A percentile compares a stretch with the other conserved stretches of the same genome.
Evolutionary conservation across 2,797 vertebrate species (phyloP).

Genomic region (Eleutherodactylus coqui): DNA sequence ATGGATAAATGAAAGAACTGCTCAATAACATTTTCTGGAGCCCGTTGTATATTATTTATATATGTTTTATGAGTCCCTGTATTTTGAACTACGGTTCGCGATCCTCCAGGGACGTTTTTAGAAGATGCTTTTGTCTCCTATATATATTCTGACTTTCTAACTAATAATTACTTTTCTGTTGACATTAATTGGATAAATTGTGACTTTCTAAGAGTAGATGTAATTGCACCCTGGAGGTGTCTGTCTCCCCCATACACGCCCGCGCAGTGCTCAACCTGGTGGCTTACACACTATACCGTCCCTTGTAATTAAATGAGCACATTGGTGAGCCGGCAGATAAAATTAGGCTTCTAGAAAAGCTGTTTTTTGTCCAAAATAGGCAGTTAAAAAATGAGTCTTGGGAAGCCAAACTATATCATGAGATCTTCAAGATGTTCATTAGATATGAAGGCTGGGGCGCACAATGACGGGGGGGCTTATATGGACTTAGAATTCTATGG

Average conservation of each 20-base stretch:
- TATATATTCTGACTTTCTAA: no score
- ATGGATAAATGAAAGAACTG: no score
- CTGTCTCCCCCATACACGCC: background rate
- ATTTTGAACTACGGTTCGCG: background rate
- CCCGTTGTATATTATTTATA: background rate
- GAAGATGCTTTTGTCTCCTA: background rate
- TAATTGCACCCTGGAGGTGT: constrained; percentile 12
- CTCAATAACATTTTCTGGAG: no score
- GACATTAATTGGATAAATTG: constrained; percentile 9
- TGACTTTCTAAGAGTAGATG: constrained; percentile 6
- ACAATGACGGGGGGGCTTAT: constrained; percentile 29
- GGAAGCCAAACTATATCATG: background rate
- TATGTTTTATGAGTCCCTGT: background rate
- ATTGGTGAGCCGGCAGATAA: background rate
- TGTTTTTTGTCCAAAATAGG: constrained; percentile 12
- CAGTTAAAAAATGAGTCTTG: background rate
- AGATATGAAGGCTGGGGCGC: background rate
- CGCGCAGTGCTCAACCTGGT: background rate
- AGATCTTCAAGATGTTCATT: constrained; percentile 30
- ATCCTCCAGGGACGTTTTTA: background rate
- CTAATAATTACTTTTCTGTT: background rate
- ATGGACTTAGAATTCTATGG: constrained; percentile 30
- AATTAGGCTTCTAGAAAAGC: constrained; percentile 17
- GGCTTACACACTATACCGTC: constrained; percentile 6
- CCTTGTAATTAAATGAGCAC: constrained; percentile 37